Percentiles rank a stretch among this genome's conserved stretches.
These are phyloP conservation scores for Numenius arquata DNA, from an alignment of 2,113 vertebrate species.

Conservation along the genomic window DNA sequence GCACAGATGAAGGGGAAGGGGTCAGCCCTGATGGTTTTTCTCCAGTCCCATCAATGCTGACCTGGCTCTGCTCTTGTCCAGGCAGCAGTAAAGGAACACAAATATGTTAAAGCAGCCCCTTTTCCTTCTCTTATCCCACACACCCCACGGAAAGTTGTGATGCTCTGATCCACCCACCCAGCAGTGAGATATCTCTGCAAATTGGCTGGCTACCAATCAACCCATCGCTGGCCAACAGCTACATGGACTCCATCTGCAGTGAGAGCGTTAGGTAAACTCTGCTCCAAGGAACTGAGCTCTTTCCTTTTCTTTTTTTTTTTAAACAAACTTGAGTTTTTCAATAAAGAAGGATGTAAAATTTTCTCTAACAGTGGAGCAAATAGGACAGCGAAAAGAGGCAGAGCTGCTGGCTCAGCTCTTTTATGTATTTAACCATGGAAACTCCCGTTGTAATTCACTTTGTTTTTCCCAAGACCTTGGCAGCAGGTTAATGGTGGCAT, in stretches of 20 bases:
- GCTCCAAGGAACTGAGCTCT: conserved; percentile 4
- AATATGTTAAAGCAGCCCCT: background rate
- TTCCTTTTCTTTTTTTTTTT: background rate
- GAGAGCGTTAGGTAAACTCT: background rate
- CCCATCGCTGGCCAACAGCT: background rate
- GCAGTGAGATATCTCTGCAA: background rate
- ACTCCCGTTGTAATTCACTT: background rate
- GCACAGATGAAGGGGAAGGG: background rate
- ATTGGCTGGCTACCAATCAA: conserved; percentile 3
- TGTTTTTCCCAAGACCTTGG: background rate
- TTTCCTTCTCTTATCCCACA: background rate
- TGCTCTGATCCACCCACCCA: background rate
- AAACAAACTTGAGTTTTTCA: conserved; percentile 43
- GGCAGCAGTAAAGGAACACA: background rate
- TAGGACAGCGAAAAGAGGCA: conserved; percentile 14
- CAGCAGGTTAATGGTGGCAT: background rate
- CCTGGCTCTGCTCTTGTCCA: background rate
- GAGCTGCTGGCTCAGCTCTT: conserved; percentile 49
- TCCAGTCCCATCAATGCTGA: background rate
- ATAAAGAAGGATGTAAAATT: conserved; percentile 58
- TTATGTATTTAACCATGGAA: conserved; percentile 49
- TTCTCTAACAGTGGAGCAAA: conserved; percentile 22
- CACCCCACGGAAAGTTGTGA: background rate
- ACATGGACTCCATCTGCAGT: background rate
- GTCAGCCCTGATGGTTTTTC: background rate